A percentile compares a stretch with the other conserved stretches of the same genome.
Conservation (phyloP, 2,113 vertebrate species). For the Parus major region DNA sequence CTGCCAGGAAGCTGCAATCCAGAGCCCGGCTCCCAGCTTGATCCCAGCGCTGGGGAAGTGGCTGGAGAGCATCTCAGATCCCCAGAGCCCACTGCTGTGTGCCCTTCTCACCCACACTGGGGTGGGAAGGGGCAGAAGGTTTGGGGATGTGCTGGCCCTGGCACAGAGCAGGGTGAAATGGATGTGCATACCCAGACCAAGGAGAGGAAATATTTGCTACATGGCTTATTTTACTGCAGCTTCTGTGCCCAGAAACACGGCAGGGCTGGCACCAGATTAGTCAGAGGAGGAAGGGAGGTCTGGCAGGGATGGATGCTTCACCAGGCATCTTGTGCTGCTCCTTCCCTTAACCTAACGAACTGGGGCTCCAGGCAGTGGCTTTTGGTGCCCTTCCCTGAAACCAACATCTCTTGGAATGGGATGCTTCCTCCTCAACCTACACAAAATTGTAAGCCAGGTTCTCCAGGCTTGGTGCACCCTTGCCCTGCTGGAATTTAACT, state of each 20-base stretch:
- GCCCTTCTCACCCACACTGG: not conserved
- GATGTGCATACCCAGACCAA: not conserved
- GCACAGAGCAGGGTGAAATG: rapidly evolving
- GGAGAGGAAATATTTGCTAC: not conserved
- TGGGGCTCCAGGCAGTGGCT: not conserved
- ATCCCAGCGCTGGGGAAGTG: not conserved
- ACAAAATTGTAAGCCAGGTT: not conserved
- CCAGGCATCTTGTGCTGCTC: not conserved
- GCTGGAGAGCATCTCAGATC: not conserved
- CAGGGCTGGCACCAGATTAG: not conserved
- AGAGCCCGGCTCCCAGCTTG: constrained; percentile 2
- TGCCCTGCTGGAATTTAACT: not conserved
- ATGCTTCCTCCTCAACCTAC: not conserved
- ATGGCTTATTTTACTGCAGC: not conserved
- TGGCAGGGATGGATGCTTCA: not conserved
- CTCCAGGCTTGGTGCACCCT: not conserved
- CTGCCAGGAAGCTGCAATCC: constrained; percentile 49
- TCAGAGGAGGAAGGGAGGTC: not conserved
- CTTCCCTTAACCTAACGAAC: not conserved
- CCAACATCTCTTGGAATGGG: not conserved
- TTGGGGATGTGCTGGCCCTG: not conserved
- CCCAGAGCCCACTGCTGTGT: not conserved
- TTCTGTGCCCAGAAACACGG: not conserved
- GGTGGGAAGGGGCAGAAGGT: not conserved
- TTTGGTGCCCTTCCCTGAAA: not conserved